phyloP scores from a whole-genome alignment of 2,888 invertebrate genomes.

The Aporophyla lueneburgensis region DNA sequence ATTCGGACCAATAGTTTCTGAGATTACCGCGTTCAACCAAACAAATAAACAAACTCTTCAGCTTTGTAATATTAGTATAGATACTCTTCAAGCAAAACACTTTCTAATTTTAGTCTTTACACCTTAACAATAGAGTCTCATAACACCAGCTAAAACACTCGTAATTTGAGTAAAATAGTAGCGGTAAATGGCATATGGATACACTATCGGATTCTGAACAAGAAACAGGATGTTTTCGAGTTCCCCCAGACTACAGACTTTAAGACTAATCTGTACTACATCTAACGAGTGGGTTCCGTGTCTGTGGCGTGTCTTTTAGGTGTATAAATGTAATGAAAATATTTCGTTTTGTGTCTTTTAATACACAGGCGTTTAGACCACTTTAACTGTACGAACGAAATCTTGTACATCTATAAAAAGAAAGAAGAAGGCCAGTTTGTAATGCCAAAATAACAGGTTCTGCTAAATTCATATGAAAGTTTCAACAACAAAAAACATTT shows the following conservation, averaged over 20 bases:
- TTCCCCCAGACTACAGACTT: constrained; percentile 13
- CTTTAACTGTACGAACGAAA: background rate
- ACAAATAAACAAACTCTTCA: too few relatives aligned
- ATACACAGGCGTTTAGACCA: background rate
- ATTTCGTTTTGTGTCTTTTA: background rate
- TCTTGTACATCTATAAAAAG: too few relatives aligned
- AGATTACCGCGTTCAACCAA: too few relatives aligned
- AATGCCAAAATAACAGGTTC: too few relatives aligned
- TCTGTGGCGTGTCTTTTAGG: background rate
- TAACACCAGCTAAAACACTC: constrained; percentile 2
- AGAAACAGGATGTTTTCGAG: constrained; percentile 54
- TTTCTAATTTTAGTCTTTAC: background rate
- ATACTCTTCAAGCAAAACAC: too few relatives aligned
- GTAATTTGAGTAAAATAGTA: background rate
- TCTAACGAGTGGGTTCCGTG: constrained; percentile 20
- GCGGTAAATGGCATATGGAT: constrained; percentile 2
- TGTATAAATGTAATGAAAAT: background rate
- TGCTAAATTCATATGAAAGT: too few relatives aligned
- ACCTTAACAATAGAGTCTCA: background rate
- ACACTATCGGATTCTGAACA: constrained; percentile 36
- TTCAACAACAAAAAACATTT: too few relatives aligned
- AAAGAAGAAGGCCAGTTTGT: too few relatives aligned
- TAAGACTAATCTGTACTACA: constrained; percentile 21
- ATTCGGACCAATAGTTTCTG: too few relatives aligned
- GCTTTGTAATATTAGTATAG: too few relatives aligned